These are phyloP conservation scores for Cerastis leucographa DNA, from an alignment of 2,888 invertebrate species.

Conservation along the genomic window DNA sequence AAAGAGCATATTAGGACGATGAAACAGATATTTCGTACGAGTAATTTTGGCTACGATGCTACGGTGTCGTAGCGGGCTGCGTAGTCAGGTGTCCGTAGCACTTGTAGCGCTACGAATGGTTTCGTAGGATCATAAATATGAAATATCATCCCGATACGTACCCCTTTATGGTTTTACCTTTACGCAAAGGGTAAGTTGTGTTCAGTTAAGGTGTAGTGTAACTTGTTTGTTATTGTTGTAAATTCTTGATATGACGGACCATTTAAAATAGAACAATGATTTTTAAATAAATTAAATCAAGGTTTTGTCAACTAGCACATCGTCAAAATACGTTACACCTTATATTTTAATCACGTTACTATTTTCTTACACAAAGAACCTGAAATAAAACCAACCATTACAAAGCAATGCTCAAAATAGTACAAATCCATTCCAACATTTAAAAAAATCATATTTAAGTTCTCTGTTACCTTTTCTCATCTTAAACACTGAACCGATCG, in stretches of 20 bases:
- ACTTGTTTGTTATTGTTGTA: slow-evolving; percentile 1
- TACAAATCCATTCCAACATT: too few relatives aligned
- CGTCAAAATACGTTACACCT: not conserved
- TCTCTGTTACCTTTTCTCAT: too few relatives aligned
- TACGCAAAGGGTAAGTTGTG: slow-evolving; percentile 1
- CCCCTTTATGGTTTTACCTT: slow-evolving; percentile 42
- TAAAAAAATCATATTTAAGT: too few relatives aligned
- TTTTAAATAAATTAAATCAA: not conserved
- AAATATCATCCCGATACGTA: slow-evolving; percentile 47
- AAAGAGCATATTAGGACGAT: not conserved
- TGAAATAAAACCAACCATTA: too few relatives aligned
- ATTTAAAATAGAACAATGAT: not conserved
- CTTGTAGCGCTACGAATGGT: slow-evolving; percentile 40
- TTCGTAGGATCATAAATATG: slow-evolving; percentile 45
- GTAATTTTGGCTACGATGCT: slow-evolving; percentile 30
- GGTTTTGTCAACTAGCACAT: not conserved
- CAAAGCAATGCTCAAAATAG: too few relatives aligned
- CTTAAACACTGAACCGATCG: too few relatives aligned
- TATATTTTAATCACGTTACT: too few relatives aligned
- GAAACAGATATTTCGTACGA: not conserved
- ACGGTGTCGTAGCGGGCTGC: slow-evolving; percentile 44
- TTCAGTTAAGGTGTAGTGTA: not conserved
- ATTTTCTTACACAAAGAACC: too few relatives aligned
- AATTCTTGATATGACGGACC: not conserved
- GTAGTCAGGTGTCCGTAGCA: slow-evolving; percentile 53